Percentiles rank a stretch among this genome's conserved stretches.
Conservation (phyloP, 2,113 vertebrate genomes). For the Noctilio leporinus region DNA sequence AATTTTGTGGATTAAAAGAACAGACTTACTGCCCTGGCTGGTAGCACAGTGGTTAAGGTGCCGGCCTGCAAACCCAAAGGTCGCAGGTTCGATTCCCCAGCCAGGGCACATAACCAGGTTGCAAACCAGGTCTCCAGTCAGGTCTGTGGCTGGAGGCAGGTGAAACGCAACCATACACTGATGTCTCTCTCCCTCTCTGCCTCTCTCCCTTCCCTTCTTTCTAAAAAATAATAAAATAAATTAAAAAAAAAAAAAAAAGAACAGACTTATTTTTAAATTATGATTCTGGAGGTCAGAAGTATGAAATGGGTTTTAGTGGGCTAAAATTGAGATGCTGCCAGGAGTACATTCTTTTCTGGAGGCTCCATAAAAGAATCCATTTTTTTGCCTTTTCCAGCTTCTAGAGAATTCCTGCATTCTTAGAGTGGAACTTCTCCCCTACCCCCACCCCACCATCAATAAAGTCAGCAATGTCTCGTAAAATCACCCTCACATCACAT, state of each 20-base stretch:
- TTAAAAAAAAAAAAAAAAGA: too few species aligned
- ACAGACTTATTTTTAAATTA: neutral
- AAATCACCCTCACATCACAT: neutral
- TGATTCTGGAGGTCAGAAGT: neutral
- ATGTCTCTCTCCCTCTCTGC: too few species aligned
- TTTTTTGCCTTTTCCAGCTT: neutral
- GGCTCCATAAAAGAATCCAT: neutral
- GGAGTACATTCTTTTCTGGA: neutral
- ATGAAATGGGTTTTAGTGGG: neutral
- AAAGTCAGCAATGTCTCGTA: neutral
- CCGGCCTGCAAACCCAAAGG: too few species aligned
- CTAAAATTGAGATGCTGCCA: neutral
- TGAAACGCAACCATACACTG: too few species aligned
- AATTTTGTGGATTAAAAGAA: neutral
- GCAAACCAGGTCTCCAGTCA: too few species aligned
- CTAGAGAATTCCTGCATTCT: neutral
- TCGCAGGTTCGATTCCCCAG: too few species aligned
- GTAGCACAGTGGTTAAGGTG: too few species aligned
- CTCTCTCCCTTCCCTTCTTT: too few species aligned
- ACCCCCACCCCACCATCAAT: neutral
- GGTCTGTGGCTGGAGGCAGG: too few species aligned
- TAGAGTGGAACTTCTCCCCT: neutral
- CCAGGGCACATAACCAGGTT: too few species aligned
- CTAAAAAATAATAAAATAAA: too few species aligned
- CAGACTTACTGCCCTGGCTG: too few species aligned